A percentile compares a stretch with the other conserved stretches of the same genome.
Conservation (phyloP, 2,888 invertebrate genomes). For the Eupelmus urozonus region DNA sequence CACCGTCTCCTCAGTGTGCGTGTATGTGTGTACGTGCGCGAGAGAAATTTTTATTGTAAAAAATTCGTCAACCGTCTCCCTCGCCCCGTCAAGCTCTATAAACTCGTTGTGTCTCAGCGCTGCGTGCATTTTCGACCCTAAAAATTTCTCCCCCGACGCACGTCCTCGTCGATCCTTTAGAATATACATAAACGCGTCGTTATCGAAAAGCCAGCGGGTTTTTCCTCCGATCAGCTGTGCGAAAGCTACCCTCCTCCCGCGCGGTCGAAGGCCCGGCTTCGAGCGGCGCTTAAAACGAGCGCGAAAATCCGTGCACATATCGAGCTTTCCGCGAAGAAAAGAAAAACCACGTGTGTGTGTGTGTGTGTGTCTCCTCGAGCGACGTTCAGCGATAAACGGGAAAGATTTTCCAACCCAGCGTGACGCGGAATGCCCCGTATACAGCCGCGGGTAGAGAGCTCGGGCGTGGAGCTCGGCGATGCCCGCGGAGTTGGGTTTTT, state of each 20-base stretch:
- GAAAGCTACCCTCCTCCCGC: too few species aligned
- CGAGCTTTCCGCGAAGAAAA: too few species aligned
- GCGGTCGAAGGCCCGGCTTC: too few species aligned
- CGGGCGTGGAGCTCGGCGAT: background rate
- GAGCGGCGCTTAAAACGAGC: too few species aligned
- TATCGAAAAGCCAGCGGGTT: conserved; percentile 22
- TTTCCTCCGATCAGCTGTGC: too few species aligned
- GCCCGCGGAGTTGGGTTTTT: background rate
- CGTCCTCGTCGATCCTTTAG: conserved; percentile 20
- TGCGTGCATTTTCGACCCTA: conserved; percentile 18
- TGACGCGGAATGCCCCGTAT: too few species aligned
- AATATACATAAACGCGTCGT: conserved; percentile 41
- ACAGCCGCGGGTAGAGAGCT: too few species aligned
- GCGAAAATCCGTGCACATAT: background rate
- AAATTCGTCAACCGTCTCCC: too few species aligned
- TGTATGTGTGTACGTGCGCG: background rate
- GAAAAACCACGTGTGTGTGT: too few species aligned
- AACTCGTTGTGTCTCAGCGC: conserved; percentile 15
- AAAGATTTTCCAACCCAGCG: too few species aligned
- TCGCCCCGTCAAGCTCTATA: background rate
- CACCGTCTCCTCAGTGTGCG: conserved; percentile 42
- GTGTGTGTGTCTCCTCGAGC: too few species aligned
- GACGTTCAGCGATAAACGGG: too few species aligned
- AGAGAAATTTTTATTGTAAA: conserved; percentile 39
- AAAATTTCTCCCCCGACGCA: conserved; percentile 4